Conservation (phyloP, 2,797 vertebrate genomes). For the Calcarius lapponicus region DNA sequence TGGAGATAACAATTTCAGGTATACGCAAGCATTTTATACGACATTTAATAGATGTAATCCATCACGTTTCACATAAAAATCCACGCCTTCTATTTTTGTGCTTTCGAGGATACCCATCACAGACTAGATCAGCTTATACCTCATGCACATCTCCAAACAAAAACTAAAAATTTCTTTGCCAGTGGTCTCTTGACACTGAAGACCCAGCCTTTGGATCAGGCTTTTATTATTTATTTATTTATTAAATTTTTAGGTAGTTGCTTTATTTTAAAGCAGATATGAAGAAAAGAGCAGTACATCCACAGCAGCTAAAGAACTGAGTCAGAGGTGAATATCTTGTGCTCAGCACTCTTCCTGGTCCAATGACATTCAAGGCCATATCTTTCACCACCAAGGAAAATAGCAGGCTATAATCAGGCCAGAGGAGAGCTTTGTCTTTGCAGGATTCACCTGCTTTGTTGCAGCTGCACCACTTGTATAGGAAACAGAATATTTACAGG, state of each 20-base stretch:
- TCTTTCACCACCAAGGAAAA: neutral
- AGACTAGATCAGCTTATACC: neutral
- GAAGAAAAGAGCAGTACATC: neutral
- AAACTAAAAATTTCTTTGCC: neutral
- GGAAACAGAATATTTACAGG: neutral
- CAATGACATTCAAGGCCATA: neutral
- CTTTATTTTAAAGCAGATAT: neutral
- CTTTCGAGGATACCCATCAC: neutral
- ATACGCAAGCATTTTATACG: neutral
- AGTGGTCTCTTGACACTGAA: neutral
- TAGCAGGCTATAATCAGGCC: neutral
- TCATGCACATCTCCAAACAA: neutral
- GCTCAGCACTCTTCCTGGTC: neutral
- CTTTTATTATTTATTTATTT: neutral
- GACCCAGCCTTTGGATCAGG: neutral
- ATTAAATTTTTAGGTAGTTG: neutral
- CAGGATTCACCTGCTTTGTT: neutral
- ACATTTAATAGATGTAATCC: neutral
- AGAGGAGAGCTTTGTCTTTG: neutral
- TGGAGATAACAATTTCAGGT: neutral
- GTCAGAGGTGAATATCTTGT: neutral
- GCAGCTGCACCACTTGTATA: neutral
- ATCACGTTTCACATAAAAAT: neutral
- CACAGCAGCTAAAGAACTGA: neutral
- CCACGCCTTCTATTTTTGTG: neutral